phyloP scores from a whole-genome alignment of 2,113 vertebrate species.

The Bufo gargarizans region DNA sequence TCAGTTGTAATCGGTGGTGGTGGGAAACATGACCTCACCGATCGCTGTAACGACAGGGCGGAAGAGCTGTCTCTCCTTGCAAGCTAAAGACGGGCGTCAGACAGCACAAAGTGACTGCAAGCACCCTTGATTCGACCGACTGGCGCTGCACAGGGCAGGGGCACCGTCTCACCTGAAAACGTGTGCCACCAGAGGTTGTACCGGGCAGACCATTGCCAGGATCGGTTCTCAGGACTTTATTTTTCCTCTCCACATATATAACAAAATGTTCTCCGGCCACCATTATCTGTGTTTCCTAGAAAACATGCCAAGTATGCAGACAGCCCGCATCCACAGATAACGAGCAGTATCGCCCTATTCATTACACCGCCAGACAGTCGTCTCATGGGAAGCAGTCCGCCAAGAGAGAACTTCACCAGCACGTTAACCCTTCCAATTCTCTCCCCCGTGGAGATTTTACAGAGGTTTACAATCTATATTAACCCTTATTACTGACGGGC shows the following conservation, averaged over 20 bases:
- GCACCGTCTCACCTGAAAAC: too few species aligned
- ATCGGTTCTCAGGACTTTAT: constrained; percentile 34
- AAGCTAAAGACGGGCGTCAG: too few species aligned
- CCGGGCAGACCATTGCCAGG: neutral
- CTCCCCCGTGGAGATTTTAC: too few species aligned
- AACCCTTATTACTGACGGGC: too few species aligned
- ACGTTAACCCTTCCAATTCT: neutral
- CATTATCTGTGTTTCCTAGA: constrained; percentile 55
- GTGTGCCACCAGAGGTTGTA: neutral
- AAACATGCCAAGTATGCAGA: constrained; percentile 56
- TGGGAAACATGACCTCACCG: too few species aligned
- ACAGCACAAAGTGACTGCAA: too few species aligned
- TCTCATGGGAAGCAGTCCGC: constrained; percentile 38
- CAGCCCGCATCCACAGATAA: constrained; percentile 55
- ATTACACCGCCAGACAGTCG: constrained; percentile 41
- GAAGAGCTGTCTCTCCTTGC: too few species aligned
- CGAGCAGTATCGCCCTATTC: constrained; percentile 12
- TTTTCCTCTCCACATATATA: constrained; percentile 24
- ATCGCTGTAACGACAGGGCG: too few species aligned
- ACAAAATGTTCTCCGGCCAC: constrained; percentile 44
- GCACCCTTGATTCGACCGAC: too few species aligned
- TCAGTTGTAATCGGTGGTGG: too few species aligned
- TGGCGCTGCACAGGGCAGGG: too few species aligned
- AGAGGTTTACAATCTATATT: too few species aligned
- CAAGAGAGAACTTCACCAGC: neutral